Conservation (phyloP, 2,113 vertebrate genomes). For the Eublepharis macularius region DNA sequence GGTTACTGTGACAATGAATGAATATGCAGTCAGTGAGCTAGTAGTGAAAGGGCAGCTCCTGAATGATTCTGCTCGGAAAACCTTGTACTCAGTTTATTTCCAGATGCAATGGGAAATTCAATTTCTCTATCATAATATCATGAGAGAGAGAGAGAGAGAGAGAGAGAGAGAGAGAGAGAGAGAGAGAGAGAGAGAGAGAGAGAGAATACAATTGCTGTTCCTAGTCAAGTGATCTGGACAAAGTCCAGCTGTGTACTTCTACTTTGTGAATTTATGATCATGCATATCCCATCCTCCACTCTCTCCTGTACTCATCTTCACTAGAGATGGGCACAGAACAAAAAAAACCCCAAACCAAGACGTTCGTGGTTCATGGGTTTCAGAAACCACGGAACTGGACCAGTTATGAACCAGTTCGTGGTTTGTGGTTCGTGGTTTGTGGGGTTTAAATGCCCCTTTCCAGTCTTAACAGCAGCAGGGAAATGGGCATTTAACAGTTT, state of each 20-base stretch:
- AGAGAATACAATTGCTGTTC: background rate
- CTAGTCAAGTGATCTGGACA: background rate
- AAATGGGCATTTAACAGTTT: too few species aligned
- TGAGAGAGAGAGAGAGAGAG: background rate
- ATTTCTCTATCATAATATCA: background rate
- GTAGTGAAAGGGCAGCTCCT: background rate
- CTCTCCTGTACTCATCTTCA: background rate
- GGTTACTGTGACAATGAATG: background rate
- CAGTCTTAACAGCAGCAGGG: too few species aligned
- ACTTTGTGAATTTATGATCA: background rate
- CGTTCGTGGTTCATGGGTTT: too few species aligned
- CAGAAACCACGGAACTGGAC: too few species aligned
- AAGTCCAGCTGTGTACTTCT: background rate
- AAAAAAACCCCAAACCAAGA: too few species aligned
- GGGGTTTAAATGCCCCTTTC: too few species aligned
- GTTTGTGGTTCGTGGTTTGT: too few species aligned
- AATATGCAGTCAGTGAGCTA: background rate
- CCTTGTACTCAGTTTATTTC: background rate
- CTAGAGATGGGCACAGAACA: too few species aligned
- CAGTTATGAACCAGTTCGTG: too few species aligned
- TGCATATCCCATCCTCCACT: background rate
- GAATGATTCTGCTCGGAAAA: background rate
- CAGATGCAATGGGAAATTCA: slow-evolving; percentile 19
- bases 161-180: background rate
- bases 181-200: background rate